These are phyloP conservation scores for Coranthus polyacanthus DNA, from an alignment of 2,797 vertebrate genomes.

Conservation along the genomic window DNA sequence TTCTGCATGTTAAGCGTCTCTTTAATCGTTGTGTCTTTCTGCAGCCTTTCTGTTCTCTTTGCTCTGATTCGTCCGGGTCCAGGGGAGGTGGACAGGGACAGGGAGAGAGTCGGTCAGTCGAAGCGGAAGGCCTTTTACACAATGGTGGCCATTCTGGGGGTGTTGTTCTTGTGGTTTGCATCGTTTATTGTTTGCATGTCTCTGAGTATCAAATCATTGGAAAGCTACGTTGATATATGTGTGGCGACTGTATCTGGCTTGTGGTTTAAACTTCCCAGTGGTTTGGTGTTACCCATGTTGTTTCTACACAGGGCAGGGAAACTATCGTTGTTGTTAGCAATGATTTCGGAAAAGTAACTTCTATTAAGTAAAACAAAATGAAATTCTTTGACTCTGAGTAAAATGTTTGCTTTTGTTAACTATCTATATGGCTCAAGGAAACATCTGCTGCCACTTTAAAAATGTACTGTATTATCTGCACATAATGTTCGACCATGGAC, in stretches of 20 bases:
- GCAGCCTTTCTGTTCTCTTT: constrained; percentile 20
- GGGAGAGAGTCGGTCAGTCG: neutral
- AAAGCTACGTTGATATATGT: accelerated
- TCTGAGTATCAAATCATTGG: accelerated
- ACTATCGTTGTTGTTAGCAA: neutral
- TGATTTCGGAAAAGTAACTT: neutral
- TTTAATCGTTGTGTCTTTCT: too few species aligned
- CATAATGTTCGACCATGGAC: too few species aligned
- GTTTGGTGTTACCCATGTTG: constrained; percentile 30
- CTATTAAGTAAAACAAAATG: too few species aligned
- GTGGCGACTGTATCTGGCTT: accelerated
- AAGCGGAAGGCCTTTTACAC: constrained; percentile 33
- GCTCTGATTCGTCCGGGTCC: constrained; percentile 23
- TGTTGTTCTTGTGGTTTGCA: neutral
- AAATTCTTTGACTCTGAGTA: too few species aligned
- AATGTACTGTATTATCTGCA: too few species aligned
- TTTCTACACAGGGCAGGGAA: constrained; percentile 27
- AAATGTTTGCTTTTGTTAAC: neutral
- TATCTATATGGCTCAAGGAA: too few species aligned
- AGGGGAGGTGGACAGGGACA: neutral
- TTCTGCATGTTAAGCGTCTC: too few species aligned
- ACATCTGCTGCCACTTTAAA: neutral
- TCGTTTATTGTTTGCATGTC: accelerated
- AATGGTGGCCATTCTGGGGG: constrained; percentile 6
- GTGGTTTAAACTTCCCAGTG: constrained; percentile 28